Conservation (phyloP, 2,113 vertebrate genomes). For the Polypterus bichir region DNA sequence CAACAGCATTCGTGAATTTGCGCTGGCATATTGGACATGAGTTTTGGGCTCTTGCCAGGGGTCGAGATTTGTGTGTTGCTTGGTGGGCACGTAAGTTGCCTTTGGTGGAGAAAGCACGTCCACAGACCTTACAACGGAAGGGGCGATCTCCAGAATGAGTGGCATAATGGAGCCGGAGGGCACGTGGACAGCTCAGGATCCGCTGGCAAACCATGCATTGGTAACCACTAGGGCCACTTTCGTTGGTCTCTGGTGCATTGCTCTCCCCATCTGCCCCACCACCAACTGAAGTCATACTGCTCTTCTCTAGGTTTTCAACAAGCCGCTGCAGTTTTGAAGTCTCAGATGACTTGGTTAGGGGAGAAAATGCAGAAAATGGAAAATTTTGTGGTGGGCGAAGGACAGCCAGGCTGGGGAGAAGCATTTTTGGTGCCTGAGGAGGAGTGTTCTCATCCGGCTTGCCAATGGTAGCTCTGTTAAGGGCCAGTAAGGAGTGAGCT, state of each 20-base stretch:
- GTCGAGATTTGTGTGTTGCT: constrained; percentile 72
- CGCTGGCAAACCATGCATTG: constrained; percentile 78
- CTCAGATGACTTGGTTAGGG: constrained; percentile 58
- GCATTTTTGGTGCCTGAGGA: constrained; percentile 9
- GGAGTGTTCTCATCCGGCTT: constrained; percentile 48
- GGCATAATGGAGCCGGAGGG: constrained; percentile 72
- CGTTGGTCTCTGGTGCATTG: constrained; percentile 2
- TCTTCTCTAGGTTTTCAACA: constrained; percentile 78
- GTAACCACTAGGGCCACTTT: constrained; percentile 35
- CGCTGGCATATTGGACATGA: constrained; percentile 84
- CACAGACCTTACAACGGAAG: constrained; percentile 79
- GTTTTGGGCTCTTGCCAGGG: constrained; percentile 65
- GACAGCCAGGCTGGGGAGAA: constrained; percentile 61
- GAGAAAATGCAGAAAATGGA: constrained; percentile 38
- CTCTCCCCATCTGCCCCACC: too few relatives aligned
- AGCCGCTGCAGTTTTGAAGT: constrained; percentile 79
- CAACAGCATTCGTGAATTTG: constrained; percentile 80
- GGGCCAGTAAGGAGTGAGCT: constrained; percentile 52
- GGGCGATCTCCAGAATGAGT: constrained; percentile 77
- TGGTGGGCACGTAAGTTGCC: constrained; percentile 76
- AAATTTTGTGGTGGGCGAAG: constrained; percentile 55
- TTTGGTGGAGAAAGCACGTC: constrained; percentile 76
- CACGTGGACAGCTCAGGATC: constrained; percentile 75
- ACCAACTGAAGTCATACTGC: too few relatives aligned
- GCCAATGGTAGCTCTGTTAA: constrained; percentile 39